Conservation (phyloP, 2,113 vertebrate genomes). For the Jaculus jaculus region DNA sequence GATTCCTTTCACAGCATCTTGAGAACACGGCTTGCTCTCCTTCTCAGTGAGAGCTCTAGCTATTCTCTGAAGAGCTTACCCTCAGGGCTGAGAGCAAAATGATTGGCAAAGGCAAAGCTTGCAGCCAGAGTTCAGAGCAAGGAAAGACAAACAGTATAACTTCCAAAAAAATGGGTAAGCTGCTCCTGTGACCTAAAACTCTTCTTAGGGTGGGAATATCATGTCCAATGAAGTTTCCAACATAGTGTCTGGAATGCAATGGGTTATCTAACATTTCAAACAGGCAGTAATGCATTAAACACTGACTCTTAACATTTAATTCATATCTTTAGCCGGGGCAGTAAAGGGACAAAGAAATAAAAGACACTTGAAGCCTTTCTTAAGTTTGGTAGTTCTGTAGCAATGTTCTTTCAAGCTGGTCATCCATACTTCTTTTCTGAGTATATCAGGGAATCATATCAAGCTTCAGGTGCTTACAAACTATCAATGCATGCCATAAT, state of each 20-base stretch:
- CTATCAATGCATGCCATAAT: neutral
- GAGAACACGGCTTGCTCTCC: conserved; percentile 45
- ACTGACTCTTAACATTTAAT: neutral
- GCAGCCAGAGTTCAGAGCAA: neutral
- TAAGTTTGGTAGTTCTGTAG: neutral
- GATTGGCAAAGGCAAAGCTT: conserved; percentile 32
- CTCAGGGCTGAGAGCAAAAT: conserved; percentile 33
- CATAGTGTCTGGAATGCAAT: neutral
- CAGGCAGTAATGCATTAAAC: neutral
- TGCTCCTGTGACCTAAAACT: neutral
- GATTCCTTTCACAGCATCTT: conserved; percentile 53
- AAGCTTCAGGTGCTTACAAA: neutral
- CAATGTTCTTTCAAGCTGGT: neutral
- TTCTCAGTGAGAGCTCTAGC: neutral
- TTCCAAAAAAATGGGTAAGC: neutral
- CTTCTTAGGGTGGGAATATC: neutral
- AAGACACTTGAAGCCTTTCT: neutral
- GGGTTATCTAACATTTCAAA: neutral
- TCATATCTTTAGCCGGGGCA: neutral
- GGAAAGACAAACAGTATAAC: neutral
- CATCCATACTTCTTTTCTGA: neutral
- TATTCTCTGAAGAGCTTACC: conserved; percentile 44
- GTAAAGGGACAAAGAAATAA: neutral
- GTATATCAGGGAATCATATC: neutral
- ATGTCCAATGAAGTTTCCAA: neutral